These are phyloP conservation scores for Harpagus bidentatus DNA, from an alignment of 2,113 vertebrate species.

Conservation along the genomic window DNA sequence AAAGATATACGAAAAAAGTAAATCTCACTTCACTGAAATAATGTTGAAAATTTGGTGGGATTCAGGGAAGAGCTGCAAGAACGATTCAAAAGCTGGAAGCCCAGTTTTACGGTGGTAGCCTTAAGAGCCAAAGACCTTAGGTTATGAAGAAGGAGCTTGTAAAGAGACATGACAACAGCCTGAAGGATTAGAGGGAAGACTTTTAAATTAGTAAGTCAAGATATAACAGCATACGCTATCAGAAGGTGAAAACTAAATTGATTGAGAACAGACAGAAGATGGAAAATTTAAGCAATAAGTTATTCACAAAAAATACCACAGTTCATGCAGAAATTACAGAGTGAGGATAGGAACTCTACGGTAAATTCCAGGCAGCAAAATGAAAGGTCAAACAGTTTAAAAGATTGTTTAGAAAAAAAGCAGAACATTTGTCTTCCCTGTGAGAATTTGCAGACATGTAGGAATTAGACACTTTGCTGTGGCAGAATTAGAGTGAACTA, in stretches of 20 bases:
- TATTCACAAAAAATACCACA: not conserved
- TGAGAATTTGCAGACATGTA: not conserved
- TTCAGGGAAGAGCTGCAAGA: not conserved
- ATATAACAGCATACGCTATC: not conserved
- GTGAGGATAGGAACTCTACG: accelerated
- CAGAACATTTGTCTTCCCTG: not conserved
- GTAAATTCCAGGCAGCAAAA: not conserved
- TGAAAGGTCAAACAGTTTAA: not conserved
- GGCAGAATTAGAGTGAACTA: not conserved
- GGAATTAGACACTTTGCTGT: not conserved
- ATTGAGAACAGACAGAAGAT: not conserved
- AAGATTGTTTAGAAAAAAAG: not conserved
- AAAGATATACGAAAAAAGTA: not conserved
- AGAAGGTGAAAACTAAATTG: not conserved
- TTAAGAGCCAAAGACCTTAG: not conserved
- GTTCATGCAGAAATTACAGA: not conserved
- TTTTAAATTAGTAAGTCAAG: not conserved
- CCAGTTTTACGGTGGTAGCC: not conserved
- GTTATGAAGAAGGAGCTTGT: not conserved
- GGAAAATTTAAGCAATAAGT: not conserved
- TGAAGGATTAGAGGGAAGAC: not conserved
- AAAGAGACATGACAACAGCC: not conserved
- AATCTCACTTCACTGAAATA: not conserved
- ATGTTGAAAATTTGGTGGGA: not conserved
- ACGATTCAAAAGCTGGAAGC: not conserved